Percentiles rank a stretch among this genome's conserved stretches.
These are phyloP conservation scores for Gambusia yucatana DNA, from an alignment of 2,797 vertebrate species.

Conservation along the genomic window DNA sequence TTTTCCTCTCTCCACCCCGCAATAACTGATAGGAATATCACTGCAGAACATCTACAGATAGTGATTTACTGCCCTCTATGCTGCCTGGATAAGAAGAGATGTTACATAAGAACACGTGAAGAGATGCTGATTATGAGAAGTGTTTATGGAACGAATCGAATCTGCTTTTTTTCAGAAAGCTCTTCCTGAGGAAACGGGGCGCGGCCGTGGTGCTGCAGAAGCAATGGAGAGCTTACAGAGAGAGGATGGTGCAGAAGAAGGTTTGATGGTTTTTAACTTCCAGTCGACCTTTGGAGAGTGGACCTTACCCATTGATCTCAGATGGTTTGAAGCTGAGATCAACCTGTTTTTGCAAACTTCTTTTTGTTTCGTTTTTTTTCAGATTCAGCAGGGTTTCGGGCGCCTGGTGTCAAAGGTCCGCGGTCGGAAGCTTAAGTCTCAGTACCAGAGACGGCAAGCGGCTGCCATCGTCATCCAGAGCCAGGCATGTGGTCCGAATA, in stretches of 20 bases:
- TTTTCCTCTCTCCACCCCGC: neutral
- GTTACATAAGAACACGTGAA: neutral
- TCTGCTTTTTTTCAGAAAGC: slow-evolving; percentile 77
- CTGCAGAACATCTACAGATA: neutral
- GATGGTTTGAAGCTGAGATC: neutral
- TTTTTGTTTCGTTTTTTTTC: neutral
- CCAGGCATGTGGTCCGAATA: slow-evolving; percentile 39
- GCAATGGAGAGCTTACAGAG: slow-evolving; percentile 84
- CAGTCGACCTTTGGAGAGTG: neutral
- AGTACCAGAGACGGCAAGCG: slow-evolving; percentile 67
- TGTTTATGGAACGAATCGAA: neutral
- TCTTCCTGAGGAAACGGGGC: slow-evolving; percentile 85
- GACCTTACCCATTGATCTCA: neutral
- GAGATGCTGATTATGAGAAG: neutral
- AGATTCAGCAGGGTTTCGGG: slow-evolving; percentile 84
- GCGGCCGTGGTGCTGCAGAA: slow-evolving; percentile 88
- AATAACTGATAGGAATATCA: slow-evolving; percentile 2
- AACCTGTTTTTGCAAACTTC: neutral
- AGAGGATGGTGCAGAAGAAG: slow-evolving; percentile 69
- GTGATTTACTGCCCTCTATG: neutral
- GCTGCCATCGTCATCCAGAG: slow-evolving; percentile 83
- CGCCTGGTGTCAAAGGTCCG: slow-evolving; percentile 85
- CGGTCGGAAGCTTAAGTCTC: slow-evolving; percentile 66
- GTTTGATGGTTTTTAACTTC: slow-evolving; percentile 65
- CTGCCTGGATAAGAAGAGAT: neutral